Evolutionary conservation across 2,888 invertebrate genomes (phyloP).

Genomic region (Parnassius apollo): DNA sequence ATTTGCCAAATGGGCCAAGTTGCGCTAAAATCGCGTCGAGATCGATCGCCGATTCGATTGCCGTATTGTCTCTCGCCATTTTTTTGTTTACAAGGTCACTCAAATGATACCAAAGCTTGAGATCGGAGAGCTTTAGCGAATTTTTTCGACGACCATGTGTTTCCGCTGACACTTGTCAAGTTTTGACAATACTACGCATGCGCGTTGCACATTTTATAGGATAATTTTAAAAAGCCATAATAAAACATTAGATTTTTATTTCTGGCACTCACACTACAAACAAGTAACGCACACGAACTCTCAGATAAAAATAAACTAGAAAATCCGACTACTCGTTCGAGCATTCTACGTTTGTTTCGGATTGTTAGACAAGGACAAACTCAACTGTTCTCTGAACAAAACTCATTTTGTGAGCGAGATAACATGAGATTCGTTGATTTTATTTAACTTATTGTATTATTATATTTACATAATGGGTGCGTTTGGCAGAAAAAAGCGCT

Average conservation of each 20-base stretch:
- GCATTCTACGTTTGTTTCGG: slow-evolving; percentile 34
- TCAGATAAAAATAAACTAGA: slow-evolving; percentile 24
- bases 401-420: slow-evolving; percentile 5
- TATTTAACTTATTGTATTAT: slow-evolving; percentile 15
- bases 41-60: slow-evolving; percentile 40
- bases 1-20: slow-evolving; percentile 68
- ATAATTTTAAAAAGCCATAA: background rate
- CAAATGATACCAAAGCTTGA: slow-evolving; percentile 8
- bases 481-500: no score
- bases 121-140: slow-evolving; percentile 2
- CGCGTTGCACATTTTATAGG: slow-evolving; percentile 7
- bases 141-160: slow-evolving; percentile 17
- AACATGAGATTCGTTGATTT: slow-evolving; percentile 18
- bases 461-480: slow-evolving; percentile 6
- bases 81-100: slow-evolving; percentile 60
- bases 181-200: slow-evolving; percentile 8
- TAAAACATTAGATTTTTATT: slow-evolving; percentile 2
- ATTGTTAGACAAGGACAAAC: slow-evolving; percentile 14
- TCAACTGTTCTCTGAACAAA: background rate
- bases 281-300: slow-evolving; percentile 10
- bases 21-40: slow-evolving; percentile 60
- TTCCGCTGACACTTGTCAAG: slow-evolving; percentile 2
- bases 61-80: slow-evolving; percentile 49
- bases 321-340: slow-evolving; percentile 5
- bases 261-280: slow-evolving; percentile 3